Evolutionary conservation across 2,113 vertebrate species (phyloP), one percentile per base, ranked within the genome.

Genomic region (Myiopsitta monachus): DNA sequence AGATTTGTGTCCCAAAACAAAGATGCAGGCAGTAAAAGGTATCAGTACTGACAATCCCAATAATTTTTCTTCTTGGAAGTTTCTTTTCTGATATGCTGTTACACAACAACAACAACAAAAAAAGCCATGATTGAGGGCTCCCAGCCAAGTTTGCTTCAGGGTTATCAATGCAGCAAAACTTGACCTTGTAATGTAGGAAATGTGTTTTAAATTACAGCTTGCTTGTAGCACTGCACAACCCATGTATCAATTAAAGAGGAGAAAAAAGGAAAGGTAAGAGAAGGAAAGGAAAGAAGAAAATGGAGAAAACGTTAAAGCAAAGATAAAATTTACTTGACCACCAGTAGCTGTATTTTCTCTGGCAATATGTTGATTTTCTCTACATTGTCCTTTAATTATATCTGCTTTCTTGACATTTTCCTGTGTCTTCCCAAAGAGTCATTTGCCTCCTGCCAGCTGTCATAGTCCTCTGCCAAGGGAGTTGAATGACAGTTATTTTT

Each of bases 371-470:
- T 46, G 18, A 43, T 41, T 92, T 8, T 6, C 11, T 75, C 28
- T 85, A n/a, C 2, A 15, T 18, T 74, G 43, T 92, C 27, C 41
- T 97, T 33, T 70, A 95, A 78, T 76, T 88, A 9, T 75, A 18
- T 90, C 76, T 6, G 3, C n/a, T 30, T 86, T 87, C 39, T 90
- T 92, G 46, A 88, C 68, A 80, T 88, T 91, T 92, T 91, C 47
- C 28, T 94, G 38, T 72, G 7, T 81, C 52, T 94, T 96, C 36
- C 13, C 52, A 83, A 59, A 87, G 69, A 87, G 27, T 54, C 21
- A 59, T 88, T 97, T 95, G 51, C 59, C 31, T 96, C 46, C 68
- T 97, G 28, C 54, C 30, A 91, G 68, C 33, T 96, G 49, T 75
- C 46, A 47, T 15, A 75, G 46, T 30, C 39, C 51, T 83, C 41